Evolutionary conservation across 2,797 vertebrate genomes (phyloP).

Genomic region (Pachyuromys duprasi): DNA sequence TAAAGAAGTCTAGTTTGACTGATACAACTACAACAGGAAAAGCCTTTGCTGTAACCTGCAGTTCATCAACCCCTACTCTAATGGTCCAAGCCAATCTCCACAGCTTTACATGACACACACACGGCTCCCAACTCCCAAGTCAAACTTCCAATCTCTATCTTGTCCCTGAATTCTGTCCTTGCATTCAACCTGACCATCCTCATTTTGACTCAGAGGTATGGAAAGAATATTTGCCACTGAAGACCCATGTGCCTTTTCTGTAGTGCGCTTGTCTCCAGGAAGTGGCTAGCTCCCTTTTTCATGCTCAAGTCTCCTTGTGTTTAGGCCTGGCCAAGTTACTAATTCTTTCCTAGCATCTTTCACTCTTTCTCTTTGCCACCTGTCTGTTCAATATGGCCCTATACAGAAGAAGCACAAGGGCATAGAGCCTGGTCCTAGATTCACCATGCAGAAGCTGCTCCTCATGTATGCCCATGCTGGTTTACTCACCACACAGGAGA

Average conservation of each 20-base stretch:
- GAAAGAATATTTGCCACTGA: not conserved
- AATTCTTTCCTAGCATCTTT: not conserved
- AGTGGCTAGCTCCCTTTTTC: no score
- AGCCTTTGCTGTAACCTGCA: not conserved
- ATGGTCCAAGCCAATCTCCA: not conserved
- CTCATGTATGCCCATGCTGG: not conserved
- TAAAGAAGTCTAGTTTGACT: not conserved
- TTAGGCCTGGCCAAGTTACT: not conserved
- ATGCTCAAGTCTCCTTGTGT: not conserved
- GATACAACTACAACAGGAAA: not conserved
- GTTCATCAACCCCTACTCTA: not conserved
- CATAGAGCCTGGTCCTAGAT: not conserved
- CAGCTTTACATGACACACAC: not conserved
- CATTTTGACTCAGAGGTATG: not conserved
- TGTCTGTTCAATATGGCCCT: not conserved
- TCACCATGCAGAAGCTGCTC: not conserved
- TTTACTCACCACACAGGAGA: not conserved
- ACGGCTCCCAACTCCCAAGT: not conserved
- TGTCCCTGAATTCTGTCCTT: no score
- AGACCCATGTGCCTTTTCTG: accelerated
- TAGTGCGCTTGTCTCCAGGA: not conserved
- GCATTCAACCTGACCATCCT: not conserved
- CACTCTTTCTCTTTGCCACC: not conserved
- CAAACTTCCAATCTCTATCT: not conserved
- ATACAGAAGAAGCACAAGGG: not conserved